Evolutionary conservation across 2,797 vertebrate species (phyloP).

Genomic region (Cebuella pygmaea): DNA sequence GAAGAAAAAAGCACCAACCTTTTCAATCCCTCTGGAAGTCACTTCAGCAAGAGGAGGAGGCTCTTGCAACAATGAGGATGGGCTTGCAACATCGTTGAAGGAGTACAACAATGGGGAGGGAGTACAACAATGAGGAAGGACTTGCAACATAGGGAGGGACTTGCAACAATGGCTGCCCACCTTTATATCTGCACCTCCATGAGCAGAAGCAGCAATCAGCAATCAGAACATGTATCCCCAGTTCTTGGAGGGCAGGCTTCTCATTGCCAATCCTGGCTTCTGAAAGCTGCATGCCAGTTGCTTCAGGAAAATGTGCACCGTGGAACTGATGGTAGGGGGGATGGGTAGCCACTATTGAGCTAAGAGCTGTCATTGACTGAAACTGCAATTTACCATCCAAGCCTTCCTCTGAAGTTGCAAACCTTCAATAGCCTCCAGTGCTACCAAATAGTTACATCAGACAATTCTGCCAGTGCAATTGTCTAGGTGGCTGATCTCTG

Average conservation of each 20-base stretch:
- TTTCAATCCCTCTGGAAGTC: neutral
- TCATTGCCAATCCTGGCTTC: neutral
- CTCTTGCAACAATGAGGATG: neutral
- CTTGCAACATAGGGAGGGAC: neutral
- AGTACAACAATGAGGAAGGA: neutral
- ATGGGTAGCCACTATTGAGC: neutral
- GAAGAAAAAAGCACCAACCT: neutral
- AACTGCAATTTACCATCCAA: no score
- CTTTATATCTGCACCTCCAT: neutral
- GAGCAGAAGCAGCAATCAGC: neutral
- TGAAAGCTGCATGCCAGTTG: neutral
- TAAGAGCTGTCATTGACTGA: neutral
- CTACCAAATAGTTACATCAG: neutral
- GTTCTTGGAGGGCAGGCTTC: neutral
- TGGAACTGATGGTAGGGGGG: fast-evolving
- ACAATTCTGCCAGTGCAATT: neutral
- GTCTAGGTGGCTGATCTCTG: neutral
- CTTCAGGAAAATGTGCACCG: neutral
- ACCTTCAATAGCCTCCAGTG: fast-evolving
- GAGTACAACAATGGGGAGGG: no score
- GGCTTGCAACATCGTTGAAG: neutral
- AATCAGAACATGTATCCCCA: neutral
- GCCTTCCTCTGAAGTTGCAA: neutral
- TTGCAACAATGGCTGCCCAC: no score
- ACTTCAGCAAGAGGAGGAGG: neutral